Base-by-base conservation (phyloP, 1,140 invertebrate species). In the Drosophila orosa region DNA sequence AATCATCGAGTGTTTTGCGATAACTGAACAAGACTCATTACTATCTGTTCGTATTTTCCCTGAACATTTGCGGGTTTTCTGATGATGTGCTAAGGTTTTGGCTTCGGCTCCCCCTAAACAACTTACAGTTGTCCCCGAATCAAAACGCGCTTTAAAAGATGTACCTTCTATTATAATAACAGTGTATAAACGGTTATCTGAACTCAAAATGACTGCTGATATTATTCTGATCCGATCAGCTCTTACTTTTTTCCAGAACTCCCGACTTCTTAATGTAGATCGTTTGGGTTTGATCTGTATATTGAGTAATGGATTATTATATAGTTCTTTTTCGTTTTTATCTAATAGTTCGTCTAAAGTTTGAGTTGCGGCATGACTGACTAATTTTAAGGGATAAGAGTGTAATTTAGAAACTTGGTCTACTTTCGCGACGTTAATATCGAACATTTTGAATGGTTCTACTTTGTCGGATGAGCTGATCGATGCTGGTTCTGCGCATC, bases 101-200 rank as follows among this genome's bases (percentile, higher is more conserved):
- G 44, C 44, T 24, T 22, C 44, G 12, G 22, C 37, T 31, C 35
- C 44, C 4, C 65, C 55, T n/a, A 52, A 13, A 25, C 55, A 67
- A 33, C 65, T 67, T 29, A 59, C 47, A 8, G 54, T 67, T 8
- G 65, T 55, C 19, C 63, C 65, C 2, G 65, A 67, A 50, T 67
- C 56, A 3, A 47, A 47, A 25, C 24, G 44, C 12, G 44, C 44
- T 47, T 47, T 47, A 47, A 47, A 47, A 24, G 44, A 25, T 47
- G 44, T 47, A 24, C 40, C 27, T 60, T 47, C 39, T 22, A 60
- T 33, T 15, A 13, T 35, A 44, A 60, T 47, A 17, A 47, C 39
- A 27, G 57, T 60, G 31, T 60, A 60, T 22, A 47, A 45, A 25
- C 57, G 37, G 31, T 60, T 60, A 19, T 60, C 57, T 10, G 29